phyloP scores from a whole-genome alignment of 2,888 invertebrate species.

The Mythimna loreyi region DNA sequence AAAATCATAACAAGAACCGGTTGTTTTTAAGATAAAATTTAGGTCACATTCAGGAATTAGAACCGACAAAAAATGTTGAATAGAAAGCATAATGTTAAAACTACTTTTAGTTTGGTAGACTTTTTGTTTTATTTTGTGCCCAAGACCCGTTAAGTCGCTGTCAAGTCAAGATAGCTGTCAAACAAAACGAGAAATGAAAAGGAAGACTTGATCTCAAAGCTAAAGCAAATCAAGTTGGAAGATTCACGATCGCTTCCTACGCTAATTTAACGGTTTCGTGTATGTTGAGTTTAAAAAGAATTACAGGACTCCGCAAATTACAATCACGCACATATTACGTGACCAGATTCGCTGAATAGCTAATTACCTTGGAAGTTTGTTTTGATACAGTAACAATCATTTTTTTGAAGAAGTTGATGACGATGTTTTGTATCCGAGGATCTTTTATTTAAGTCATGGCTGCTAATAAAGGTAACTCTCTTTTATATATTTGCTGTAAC shows the following conservation, averaged over 20 bases:
- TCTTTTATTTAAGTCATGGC: constrained; percentile 68
- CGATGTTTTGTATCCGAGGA: constrained; percentile 62
- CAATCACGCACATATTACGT: constrained; percentile 23
- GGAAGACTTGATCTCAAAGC: constrained; percentile 24
- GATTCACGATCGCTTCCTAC: constrained; percentile 40
- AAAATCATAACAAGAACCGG: too few relatives aligned
- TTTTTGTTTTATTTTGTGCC: constrained; percentile 1
- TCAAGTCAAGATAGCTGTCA: constrained; percentile 45
- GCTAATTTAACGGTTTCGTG: constrained; percentile 36
- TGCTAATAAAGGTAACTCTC: constrained; percentile 71
- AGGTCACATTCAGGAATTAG: too few relatives aligned
- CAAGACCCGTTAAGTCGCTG: constrained; percentile 2
- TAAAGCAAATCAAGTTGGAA: constrained; percentile 47
- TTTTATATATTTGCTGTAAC: constrained; percentile 38
- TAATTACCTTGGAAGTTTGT: constrained; percentile 34
- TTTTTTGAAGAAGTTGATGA: constrained; percentile 57
- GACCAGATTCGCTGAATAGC: constrained; percentile 11
- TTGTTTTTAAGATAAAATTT: too few relatives aligned
- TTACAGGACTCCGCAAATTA: constrained; percentile 9
- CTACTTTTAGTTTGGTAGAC: constrained; percentile 15
- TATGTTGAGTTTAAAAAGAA: constrained; percentile 11
- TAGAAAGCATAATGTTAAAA: background rate
- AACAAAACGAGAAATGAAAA: constrained; percentile 37
- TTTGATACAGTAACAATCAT: constrained; percentile 32
- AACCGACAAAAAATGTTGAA: background rate